phyloP scores from a whole-genome alignment of 2,888 invertebrate species.

The Ophioninae sp. region DNA sequence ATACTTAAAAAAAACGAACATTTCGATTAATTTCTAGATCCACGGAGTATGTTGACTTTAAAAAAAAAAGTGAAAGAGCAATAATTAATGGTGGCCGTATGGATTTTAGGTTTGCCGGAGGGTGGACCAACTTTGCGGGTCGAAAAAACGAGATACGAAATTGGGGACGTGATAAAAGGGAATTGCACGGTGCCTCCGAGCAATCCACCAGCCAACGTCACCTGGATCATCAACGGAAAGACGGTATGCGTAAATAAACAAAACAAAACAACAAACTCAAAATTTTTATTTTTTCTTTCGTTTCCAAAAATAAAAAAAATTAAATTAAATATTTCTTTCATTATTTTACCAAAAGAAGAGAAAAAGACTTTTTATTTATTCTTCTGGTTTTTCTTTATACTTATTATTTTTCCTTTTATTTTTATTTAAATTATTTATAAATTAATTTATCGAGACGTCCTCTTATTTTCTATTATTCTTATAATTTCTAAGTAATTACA shows the following conservation, averaged over 20 bases:
- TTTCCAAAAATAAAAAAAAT: no score
- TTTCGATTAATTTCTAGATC: not conserved
- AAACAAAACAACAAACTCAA: no score
- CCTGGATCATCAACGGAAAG: constrained; percentile 86
- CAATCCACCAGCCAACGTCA: constrained; percentile 87
- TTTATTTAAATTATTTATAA: not conserved
- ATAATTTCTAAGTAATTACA: not conserved
- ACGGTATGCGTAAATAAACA: constrained; percentile 70
- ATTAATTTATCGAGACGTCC: not conserved
- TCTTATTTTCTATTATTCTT: not conserved
- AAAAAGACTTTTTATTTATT: not conserved
- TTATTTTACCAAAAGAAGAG: no score
- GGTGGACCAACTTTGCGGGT: constrained; percentile 86
- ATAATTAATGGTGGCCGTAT: constrained; percentile 4
- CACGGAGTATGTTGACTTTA: not conserved
- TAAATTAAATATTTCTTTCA: no score
- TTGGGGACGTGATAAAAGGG: constrained; percentile 86
- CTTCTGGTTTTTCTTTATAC: not conserved
- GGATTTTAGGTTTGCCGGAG: constrained; percentile 85
- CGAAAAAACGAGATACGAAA: constrained; percentile 87
- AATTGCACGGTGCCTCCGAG: constrained; percentile 87
- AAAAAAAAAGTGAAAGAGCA: not conserved
- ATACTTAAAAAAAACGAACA: not conserved
- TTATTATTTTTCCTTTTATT: not conserved
- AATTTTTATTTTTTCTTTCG: no score